Evolutionary conservation across 2,113 vertebrate species (phyloP), one percentile per base, ranked within the genome.

Genomic region (Phocoena phocoena): DNA sequence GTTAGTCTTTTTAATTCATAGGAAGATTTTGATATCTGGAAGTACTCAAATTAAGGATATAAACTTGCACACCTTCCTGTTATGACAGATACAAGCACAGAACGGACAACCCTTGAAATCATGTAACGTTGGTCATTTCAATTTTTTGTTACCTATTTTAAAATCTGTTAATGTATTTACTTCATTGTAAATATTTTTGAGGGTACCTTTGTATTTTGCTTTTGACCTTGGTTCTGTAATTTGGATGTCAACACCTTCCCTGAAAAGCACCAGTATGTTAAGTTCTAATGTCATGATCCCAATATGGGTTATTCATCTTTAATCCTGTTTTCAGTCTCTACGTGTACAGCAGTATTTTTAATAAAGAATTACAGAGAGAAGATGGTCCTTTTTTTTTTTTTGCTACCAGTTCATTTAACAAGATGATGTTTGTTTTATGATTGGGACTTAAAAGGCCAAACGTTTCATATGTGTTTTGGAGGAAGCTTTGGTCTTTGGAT

Each of bases 301-400:
- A 97, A 77, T 98, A 97, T 98, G 98, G 98, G 98, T 98, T 99
- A 98, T 97, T 98, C 98, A 98, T 98, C 98, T 98, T 98, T 98
- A 98, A 98, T 98, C 98, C 97, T 98, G 97, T 99, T 98, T 98
- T 98, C 98, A 98, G 99, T 99, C 99, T 99, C 99, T 99, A 99
- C 99, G 99, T 99, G 99, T 99, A 99, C 99, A 99, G 99, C 99
- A 99, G 99, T 99, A 99, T 99, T 99, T 99, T 99, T 99, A 99
- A 99, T 99, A 99, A 99, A 99, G 99, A 99, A 99, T 99, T 99
- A 98, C 99, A 99, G 99, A 99, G 99, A 98, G 98, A 98, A 97
- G 0, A 10, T 96, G 81, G 97, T 87, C 85, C 33, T 55, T 79
- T 53, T 50, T 25, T 18, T 76, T 23, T 92, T 63, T 36, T 23